Base-by-base conservation (phyloP, 2,113 vertebrate genomes). In the Cephalophus harveyi region DNA sequence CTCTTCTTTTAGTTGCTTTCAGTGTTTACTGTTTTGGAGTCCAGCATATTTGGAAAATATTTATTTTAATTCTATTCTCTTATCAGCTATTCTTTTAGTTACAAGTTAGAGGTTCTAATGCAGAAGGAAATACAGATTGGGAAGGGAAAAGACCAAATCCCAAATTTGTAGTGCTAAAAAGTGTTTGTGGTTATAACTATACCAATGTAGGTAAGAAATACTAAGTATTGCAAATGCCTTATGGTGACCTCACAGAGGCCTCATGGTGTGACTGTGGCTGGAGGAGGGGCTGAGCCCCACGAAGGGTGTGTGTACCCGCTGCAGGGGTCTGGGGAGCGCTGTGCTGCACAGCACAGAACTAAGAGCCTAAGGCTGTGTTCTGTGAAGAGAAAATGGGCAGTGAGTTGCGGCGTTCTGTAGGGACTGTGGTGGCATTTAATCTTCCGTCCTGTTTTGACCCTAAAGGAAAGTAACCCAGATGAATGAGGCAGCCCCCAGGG, bases 381-480 rank as follows among this genome's bases (percentile, higher is more conserved):
- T 10, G 64, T 0, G n/a, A 16, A 71, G 64, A 71, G n/a, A n/a
- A 71, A 71, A 36, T 36, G 64, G 21, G 64, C 64, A 71, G 14
- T 0, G 52, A 79, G 52, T 82, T 97, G 6, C 0, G 43, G 21
- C 67, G 14, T 21, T 96, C 86, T 9, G 0, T 7, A 40, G 2
- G 0, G 0, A 84, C 76, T 15, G 87, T 94, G 0, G 7, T 91
- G 43, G 93, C n/a, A 0, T 1, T 93, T 9, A 96, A 50, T 79
- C 93, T 97, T 94, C 96, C 97, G 16, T 5, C 48, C 27, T n/a
- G 3, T 46, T 95, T 87, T 55, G 86, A 94, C 48, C 95, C 95
- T 2, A 87, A 93, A 40, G 92, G 4, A 83, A 91, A 16, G 43
- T 13, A 91, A 62, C 92, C 76, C 71, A 98, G 48, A 40, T 0